Percentiles rank a stretch among this genome's conserved stretches.
These are phyloP conservation scores for Platalea minor DNA, from an alignment of 2,797 vertebrate genomes.

Conservation along the genomic window DNA sequence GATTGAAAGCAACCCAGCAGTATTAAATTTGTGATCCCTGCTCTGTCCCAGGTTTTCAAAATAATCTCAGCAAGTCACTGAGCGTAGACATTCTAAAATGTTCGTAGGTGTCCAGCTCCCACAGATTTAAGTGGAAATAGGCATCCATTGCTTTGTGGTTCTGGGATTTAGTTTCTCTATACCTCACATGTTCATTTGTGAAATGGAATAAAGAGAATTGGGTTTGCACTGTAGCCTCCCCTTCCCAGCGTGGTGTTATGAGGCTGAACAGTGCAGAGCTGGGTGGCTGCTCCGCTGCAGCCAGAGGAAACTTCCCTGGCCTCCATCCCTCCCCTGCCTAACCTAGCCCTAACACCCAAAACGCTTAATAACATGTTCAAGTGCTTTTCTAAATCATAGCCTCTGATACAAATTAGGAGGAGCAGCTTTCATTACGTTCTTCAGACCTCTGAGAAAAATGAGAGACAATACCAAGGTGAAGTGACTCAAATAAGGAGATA, in stretches of 20 bases:
- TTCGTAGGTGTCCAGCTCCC: fast-evolving
- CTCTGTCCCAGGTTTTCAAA: background rate
- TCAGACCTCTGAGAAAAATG: background rate
- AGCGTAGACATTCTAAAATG: background rate
- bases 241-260: background rate
- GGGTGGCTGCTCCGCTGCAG: background rate
- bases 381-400: background rate
- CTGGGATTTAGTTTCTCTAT: background rate
- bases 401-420: background rate
- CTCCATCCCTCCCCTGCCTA: background rate
- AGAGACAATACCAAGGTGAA: background rate
- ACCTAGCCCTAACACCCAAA: background rate
- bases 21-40: background rate
- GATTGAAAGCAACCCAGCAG: background rate
- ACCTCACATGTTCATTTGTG: background rate
- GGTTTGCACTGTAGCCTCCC: background rate
- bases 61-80: background rate
- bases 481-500: background rate
- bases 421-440: background rate
- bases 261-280: background rate
- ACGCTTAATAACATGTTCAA: background rate
- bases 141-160: background rate
- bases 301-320: background rate
- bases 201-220: background rate
- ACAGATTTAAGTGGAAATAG: background rate